These are phyloP conservation scores for Protonemura montana DNA, from an alignment of 2,888 invertebrate genomes.

Conservation along the genomic window DNA sequence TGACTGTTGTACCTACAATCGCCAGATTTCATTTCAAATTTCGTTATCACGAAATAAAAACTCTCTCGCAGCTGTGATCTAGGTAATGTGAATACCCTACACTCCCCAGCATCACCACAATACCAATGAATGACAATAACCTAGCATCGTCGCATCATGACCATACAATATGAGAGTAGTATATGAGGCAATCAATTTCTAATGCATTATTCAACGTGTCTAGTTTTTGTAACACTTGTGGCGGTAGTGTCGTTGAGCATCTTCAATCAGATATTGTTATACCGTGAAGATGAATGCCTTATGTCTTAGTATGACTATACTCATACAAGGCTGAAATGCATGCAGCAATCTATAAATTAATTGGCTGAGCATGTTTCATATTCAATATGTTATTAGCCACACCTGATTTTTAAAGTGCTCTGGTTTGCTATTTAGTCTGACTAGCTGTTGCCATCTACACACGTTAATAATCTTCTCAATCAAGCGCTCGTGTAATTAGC, in stretches of 20 bases:
- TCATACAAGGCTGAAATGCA: not conserved
- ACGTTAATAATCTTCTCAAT: not conserved
- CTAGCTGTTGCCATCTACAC: not conserved
- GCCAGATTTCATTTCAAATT: too few species aligned
- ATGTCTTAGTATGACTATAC: not conserved
- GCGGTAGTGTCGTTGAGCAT: not conserved
- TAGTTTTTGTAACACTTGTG: not conserved
- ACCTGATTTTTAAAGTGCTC: conserved; percentile 7
- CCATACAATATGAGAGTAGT: not conserved
- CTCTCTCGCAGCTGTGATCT: too few species aligned
- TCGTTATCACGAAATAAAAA: too few species aligned
- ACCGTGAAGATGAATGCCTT: not conserved
- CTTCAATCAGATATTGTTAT: conserved; percentile 12
- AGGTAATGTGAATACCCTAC: too few species aligned
- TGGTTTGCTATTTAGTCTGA: not conserved
- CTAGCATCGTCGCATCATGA: not conserved
- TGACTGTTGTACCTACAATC: too few species aligned
- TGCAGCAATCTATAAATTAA: not conserved
- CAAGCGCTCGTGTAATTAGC: not conserved
- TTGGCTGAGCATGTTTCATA: not conserved
- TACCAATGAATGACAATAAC: not conserved
- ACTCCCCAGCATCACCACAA: too few species aligned
- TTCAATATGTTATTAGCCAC: conserved; percentile 12
- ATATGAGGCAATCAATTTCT: not conserved
- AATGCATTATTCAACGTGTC: not conserved